A percentile compares a stretch with the other conserved stretches of the same genome.
Evolutionary conservation across 2,797 vertebrate species (phyloP).

Genomic region (Thunnus albacares): DNA sequence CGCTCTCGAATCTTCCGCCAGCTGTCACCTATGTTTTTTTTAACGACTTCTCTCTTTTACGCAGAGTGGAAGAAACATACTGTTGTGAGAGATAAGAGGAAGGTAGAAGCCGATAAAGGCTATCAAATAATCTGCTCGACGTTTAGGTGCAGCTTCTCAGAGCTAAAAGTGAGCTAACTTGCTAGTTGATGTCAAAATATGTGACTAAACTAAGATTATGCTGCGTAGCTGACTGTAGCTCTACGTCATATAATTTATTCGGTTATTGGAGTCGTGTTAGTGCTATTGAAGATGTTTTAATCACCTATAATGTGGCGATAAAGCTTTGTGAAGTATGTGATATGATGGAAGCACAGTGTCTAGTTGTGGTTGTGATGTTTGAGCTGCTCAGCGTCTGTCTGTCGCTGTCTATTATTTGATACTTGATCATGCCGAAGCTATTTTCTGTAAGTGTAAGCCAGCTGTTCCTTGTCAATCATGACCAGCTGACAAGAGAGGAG

Average conservation of each 20-base stretch:
- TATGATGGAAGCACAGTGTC: neutral
- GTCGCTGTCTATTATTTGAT: conserved; percentile 70
- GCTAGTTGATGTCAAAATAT: conserved; percentile 65
- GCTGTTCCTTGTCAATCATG: conserved; percentile 93
- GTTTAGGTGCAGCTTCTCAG: neutral
- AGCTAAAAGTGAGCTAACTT: conserved; percentile 56
- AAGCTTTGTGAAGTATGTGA: neutral
- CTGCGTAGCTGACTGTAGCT: neutral
- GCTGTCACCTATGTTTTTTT: conserved; percentile 21
- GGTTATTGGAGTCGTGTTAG: neutral
- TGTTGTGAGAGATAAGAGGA: fast-evolving
- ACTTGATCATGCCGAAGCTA: conserved; percentile 69
- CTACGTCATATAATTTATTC: neutral
- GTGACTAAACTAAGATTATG: neutral
- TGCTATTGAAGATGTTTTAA: neutral
- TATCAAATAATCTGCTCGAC: neutral
- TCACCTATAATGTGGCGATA: fast-evolving
- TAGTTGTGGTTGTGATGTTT: neutral
- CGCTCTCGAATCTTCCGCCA: conserved; percentile 25
- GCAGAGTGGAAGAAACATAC: neutral
- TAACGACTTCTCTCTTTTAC: neutral
- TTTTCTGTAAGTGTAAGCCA: conserved; percentile 79
- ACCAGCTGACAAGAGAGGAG: conserved; percentile 82
- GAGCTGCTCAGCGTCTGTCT: conserved; percentile 17
- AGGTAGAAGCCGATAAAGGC: fast-evolving